phyloP scores from a whole-genome alignment of 2,797 vertebrate genomes.

The Paramormyrops hopkinsi region DNA sequence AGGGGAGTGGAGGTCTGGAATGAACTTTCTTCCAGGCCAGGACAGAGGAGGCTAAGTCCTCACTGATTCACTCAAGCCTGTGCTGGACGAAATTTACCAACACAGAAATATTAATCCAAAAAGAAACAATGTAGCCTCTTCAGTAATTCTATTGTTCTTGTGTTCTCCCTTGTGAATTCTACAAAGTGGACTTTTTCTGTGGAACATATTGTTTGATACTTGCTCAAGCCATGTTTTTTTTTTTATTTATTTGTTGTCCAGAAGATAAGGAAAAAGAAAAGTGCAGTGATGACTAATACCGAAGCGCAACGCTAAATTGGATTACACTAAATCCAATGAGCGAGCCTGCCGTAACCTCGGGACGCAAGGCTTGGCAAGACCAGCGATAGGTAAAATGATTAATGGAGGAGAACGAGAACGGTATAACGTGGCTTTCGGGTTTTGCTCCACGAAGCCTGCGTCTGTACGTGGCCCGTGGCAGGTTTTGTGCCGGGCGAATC shows the following conservation, averaged over 20 bases:
- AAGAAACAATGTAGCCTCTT: not conserved
- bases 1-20: not conserved
- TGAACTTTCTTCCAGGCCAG: not conserved
- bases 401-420: not conserved
- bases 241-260: not conserved
- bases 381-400: not conserved
- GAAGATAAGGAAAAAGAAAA: not conserved
- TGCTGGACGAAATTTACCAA: not conserved
- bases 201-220: not conserved
- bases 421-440: not conserved
- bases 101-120: not conserved
- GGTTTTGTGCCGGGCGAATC: not conserved
- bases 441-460: not conserved
- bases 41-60: not conserved
- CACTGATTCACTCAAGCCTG: not conserved
- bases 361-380: not conserved
- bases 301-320: not conserved
- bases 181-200: not conserved
- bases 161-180: not conserved
- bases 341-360: not conserved
- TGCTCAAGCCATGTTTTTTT: not conserved
- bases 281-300: not conserved
- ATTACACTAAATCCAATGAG: not conserved
- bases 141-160: not conserved
- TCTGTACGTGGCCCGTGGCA: not conserved